These are phyloP conservation scores for Buphagus erythrorhynchus DNA, from an alignment of 2,797 vertebrate genomes.

Conservation along the genomic window DNA sequence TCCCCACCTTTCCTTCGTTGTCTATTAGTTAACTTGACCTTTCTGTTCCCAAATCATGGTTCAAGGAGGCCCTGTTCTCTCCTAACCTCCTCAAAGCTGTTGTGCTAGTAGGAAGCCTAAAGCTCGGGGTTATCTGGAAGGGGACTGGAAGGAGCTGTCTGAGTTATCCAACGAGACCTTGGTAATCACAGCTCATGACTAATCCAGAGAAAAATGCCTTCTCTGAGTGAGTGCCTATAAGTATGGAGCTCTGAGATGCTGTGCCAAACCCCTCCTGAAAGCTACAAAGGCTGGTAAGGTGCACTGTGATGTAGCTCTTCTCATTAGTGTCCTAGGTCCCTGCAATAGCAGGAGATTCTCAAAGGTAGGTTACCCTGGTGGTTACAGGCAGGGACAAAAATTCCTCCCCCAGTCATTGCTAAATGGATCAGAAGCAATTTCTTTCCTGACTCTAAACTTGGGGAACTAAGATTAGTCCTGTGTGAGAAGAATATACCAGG, in stretches of 20 bases:
- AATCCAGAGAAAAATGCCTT: not conserved
- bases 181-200: not conserved
- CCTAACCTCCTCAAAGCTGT: not conserved
- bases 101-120: not conserved
- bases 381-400: not conserved
- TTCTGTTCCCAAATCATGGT: not conserved
- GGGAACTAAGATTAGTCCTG: not conserved
- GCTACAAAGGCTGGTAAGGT: not conserved
- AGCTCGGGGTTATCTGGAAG: not conserved
- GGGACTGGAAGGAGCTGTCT: not conserved
- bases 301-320: not conserved
- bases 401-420: not conserved
- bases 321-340: not conserved
- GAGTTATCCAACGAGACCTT: not conserved
- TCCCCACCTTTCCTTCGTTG: accelerated
- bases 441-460: not conserved
- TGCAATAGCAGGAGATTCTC: not conserved
- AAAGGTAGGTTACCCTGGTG: not conserved
- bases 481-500: not conserved
- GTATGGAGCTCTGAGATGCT: not conserved
- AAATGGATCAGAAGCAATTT: not conserved
- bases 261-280: not conserved
- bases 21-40: not conserved
- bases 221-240: not conserved
- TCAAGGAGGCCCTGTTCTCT: not conserved